These are phyloP conservation scores for Todus mexicanus DNA, from an alignment of 2,797 vertebrate genomes.

Conservation along the genomic window DNA sequence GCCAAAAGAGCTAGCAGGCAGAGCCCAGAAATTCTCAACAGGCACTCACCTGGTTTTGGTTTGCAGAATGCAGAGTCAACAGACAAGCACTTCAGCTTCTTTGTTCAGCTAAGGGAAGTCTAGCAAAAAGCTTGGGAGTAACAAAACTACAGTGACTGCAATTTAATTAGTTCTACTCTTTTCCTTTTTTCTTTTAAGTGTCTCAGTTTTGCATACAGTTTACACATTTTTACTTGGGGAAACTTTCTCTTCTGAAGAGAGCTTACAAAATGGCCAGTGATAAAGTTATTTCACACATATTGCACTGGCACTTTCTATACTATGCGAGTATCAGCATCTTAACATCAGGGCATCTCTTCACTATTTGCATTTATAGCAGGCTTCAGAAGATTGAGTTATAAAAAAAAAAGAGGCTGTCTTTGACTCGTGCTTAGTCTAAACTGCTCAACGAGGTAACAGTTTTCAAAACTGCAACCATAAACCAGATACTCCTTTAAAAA, in stretches of 20 bases:
- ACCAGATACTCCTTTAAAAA: neutral
- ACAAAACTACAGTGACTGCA: neutral
- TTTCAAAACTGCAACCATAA: conserved; percentile 38
- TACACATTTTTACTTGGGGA: conserved; percentile 48
- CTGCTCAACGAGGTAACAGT: conserved; percentile 16
- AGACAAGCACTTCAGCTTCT: neutral
- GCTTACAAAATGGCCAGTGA: conserved; percentile 60
- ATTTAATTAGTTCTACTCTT: neutral
- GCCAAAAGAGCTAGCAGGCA: neutral
- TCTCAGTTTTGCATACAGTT: conserved; percentile 4
- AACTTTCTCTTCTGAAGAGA: conserved; percentile 45
- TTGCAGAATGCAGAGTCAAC: neutral
- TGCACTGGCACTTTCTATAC: conserved; percentile 62
- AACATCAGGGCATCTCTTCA: conserved; percentile 59
- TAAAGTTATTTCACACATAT: conserved; percentile 58
- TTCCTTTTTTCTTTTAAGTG: neutral
- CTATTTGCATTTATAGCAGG: conserved; percentile 67
- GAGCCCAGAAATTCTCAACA: neutral
- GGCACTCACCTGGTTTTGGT: neutral
- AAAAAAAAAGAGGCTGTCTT: conserved; percentile 42
- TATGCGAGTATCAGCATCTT: conserved; percentile 45
- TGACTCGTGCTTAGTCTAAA: conserved; percentile 44
- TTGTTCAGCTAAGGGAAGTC: neutral
- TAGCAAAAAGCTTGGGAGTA: neutral
- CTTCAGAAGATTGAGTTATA: conserved; percentile 62